Percentiles rank a stretch among this genome's conserved stretches.
phyloP scores from a whole-genome alignment of 1,140 invertebrate species.

The Ceratina australensis region DNA sequence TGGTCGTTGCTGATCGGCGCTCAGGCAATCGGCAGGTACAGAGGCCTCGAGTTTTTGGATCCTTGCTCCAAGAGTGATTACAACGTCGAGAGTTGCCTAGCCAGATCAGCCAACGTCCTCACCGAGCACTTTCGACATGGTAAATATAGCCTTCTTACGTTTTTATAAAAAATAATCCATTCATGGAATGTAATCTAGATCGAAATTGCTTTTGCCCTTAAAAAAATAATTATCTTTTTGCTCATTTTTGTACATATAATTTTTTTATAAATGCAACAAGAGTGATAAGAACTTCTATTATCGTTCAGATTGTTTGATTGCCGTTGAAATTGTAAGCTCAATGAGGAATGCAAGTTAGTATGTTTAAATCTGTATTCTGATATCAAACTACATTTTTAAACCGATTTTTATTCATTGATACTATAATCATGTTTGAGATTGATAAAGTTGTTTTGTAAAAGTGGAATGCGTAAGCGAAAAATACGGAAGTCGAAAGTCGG shows the following conservation, averaged over 20 bases:
- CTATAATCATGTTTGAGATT: not conserved
- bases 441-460: conserved; percentile 20
- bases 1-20: conserved; percentile 50
- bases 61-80: conserved; percentile 85
- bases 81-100: conserved; percentile 86
- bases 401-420: not conserved
- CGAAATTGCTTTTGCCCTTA: too few species aligned
- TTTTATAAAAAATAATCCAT: too few species aligned
- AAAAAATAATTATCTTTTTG: too few species aligned
- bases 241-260: too few species aligned
- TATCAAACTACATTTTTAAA: not conserved
- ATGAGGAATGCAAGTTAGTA: too few species aligned
- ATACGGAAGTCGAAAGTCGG: conserved; percentile 50
- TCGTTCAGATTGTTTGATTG: too few species aligned
- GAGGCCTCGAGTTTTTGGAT: conserved; percentile 81
- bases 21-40: conserved; percentile 70
- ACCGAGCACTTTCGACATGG: conserved; percentile 83
- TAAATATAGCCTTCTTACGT: conserved; percentile 51
- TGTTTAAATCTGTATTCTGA: too few species aligned
- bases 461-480: conserved; percentile 21
- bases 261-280: too few species aligned
- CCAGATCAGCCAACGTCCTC: conserved; percentile 85
- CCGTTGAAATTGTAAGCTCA: too few species aligned
- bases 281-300: too few species aligned
- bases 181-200: too few species aligned